Base-by-base conservation (phyloP, 2,888 invertebrate species). In the Xanthorhoe spadicearia region DNA sequence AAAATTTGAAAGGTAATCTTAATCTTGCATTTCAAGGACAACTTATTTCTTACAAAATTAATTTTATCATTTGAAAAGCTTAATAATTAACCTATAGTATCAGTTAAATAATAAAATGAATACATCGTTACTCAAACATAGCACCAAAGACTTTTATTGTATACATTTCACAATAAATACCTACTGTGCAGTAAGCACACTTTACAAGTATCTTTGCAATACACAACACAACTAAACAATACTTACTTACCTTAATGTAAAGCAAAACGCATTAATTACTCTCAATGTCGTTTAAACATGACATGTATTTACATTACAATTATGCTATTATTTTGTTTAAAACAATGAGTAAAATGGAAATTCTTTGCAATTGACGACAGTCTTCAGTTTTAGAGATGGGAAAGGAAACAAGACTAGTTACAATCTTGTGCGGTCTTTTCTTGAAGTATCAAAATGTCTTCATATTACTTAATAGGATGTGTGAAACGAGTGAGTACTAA, bases 201-300 rank as follows among this genome's bases (percentile, higher is more conserved):
- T 64, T 64, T 70, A 51, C 10, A n/a, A 43, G 55, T 49, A 62
- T n/a, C n/a, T n/a, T n/a, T 61, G 62, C 58, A 19, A 32, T 43
- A 69, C 49, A 55, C 64, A 35, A 69, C 49, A 55, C 64, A 35
- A 46, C 28, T 19, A 23, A 55, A 43, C 38, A 56, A 58, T 61
- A 67, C n/a, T 2, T 23, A 23, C 23, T 4, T 23, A 32, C 32
- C 32, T 32, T 49, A 32, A 61, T 61, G 51, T 55, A 32, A 55
- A 54, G 48, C 57, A 62, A 66, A 66, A 67, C 61, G 66, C 69
- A 75, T 74, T 74, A 73, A 70, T 73, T 69, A 72, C 63, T 58
- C 58, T 76, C 79, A 78, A 79, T 80, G 80, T 74, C 80, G 74
- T 77, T 76, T 60, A 58, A 72, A 69, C 72, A 80, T 43, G 64